Evolutionary conservation across 2,888 invertebrate genomes (phyloP).

Genomic region (Nomada fucata): DNA sequence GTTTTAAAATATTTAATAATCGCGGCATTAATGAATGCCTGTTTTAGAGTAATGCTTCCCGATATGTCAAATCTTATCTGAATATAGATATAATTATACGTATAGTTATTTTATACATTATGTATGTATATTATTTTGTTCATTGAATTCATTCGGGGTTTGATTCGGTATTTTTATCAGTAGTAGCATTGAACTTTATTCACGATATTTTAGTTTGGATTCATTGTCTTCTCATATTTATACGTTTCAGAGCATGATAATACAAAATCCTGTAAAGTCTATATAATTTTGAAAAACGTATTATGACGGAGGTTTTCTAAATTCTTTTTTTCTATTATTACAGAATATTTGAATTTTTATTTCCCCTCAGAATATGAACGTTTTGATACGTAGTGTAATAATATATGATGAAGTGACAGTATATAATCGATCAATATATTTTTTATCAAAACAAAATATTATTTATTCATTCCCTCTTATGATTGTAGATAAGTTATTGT

Average conservation of each 20-base stretch:
- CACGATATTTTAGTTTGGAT: slow-evolving; percentile 3
- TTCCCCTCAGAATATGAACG: background rate
- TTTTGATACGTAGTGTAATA: background rate
- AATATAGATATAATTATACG: background rate
- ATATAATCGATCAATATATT: slow-evolving; percentile 11
- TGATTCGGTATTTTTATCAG: slow-evolving; percentile 28
- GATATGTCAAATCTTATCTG: slow-evolving; percentile 14
- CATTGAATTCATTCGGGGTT: background rate
- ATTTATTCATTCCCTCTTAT: background rate
- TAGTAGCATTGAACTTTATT: slow-evolving; percentile 16
- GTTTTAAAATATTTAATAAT: background rate
- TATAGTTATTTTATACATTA: slow-evolving; percentile 15
- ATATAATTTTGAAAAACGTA: background rate
- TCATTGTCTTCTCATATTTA: background rate
- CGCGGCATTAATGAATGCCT: background rate
- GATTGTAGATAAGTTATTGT: background rate
- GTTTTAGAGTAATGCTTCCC: background rate
- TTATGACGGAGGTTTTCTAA: background rate
- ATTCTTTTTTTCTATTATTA: background rate
- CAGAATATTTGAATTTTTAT: background rate
- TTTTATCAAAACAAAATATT: slow-evolving; percentile 16
- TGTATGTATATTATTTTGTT: slow-evolving; percentile 14
- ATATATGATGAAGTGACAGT: background rate
- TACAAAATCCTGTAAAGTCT: background rate
- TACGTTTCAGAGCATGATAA: background rate